These are phyloP conservation scores for Sula dactylatra DNA, from an alignment of 2,113 vertebrate genomes.

Conservation along the genomic window DNA sequence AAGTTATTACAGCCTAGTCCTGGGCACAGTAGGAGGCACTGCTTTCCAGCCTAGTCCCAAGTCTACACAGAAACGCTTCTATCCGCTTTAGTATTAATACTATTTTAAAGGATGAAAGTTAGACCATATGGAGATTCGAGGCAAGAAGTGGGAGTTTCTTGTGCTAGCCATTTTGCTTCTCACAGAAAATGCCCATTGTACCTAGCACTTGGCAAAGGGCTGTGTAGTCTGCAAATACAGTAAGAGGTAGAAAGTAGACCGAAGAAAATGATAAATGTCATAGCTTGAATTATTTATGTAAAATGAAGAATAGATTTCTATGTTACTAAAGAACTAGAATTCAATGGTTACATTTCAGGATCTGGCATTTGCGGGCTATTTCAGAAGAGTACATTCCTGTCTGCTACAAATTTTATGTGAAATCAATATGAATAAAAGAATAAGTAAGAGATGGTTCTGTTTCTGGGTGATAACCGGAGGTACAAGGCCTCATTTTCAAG, in stretches of 20 bases:
- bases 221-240: not conserved
- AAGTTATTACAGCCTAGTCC: fast-evolving
- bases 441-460: not conserved
- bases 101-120: not conserved
- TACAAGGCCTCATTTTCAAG: not conserved
- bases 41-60: not conserved
- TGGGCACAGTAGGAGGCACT: not conserved
- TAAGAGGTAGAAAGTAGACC: not conserved
- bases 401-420: not conserved
- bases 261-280: not conserved
- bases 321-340: not conserved
- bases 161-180: not conserved
- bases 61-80: fast-evolving
- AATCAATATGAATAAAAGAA: not conserved
- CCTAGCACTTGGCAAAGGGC: not conserved
- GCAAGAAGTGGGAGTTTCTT: not conserved
- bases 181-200: not conserved
- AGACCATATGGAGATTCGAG: not conserved
- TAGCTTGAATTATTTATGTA: not conserved
- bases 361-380: not conserved
- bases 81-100: no score
- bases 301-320: not conserved
- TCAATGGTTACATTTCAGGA: not conserved
- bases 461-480: not conserved
- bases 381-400: not conserved